Evolutionary conservation across 2,888 invertebrate species (phyloP).

Genomic region (Diplolepis rosae): DNA sequence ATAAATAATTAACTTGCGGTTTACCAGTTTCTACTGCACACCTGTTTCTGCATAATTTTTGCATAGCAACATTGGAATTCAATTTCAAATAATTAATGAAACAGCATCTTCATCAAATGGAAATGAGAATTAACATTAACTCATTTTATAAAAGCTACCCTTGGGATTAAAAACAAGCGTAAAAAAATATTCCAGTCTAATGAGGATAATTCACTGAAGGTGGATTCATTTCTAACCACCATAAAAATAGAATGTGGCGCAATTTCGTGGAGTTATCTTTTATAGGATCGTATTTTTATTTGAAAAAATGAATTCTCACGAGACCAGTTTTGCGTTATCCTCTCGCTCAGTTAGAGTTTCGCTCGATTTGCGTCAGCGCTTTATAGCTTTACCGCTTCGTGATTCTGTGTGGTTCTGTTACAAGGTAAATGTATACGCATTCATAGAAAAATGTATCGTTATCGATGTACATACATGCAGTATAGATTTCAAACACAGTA

Average conservation of each 20-base stretch:
- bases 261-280: slow-evolving; percentile 5
- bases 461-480: slow-evolving; percentile 28
- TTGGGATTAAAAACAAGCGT: background rate
- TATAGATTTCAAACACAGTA: slow-evolving; percentile 40
- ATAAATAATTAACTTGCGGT: no score
- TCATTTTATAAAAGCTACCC: no score
- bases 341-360: slow-evolving; percentile 12
- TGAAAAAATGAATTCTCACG: slow-evolving; percentile 25
- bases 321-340: slow-evolving; percentile 22
- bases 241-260: background rate
- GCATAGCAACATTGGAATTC: no score
- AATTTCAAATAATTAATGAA: no score
- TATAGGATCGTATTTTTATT: slow-evolving; percentile 20
- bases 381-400: slow-evolving; percentile 25
- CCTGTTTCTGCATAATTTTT: no score
- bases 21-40: no score
- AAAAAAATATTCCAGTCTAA: background rate
- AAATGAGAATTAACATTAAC: no score
- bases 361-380: slow-evolving; percentile 30
- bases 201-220: background rate
- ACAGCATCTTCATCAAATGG: no score
- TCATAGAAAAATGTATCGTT: slow-evolving; percentile 37
- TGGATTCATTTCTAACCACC: background rate
- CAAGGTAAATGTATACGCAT: slow-evolving; percentile 38
- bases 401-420: slow-evolving; percentile 33